Evolutionary conservation across 2,888 invertebrate genomes (phyloP), one percentile per base, ranked within the genome.

Genomic region (Habrosyne pyritoides): DNA sequence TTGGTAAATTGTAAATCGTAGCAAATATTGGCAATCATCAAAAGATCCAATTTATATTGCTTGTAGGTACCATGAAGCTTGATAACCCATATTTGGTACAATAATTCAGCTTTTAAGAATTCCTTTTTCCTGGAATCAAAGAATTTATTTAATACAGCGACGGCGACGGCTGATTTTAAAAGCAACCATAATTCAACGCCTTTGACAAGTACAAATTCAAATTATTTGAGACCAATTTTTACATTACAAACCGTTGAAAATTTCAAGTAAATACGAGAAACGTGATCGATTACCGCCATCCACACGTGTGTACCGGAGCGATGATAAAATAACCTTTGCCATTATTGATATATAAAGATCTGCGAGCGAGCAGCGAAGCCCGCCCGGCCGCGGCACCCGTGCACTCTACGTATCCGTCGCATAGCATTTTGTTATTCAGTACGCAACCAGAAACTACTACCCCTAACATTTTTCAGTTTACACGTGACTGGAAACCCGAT

Each of bases 381-480:
- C 18, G 36, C 14, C 18, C 42, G 42, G 21, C 50, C 48, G 14
- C 47, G 7, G 5, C 47, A 10, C 18, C 49, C 21, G 30, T 21
- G 47, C 52, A 49, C 55, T 57, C 51, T 53, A 57, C 51, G 26
- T 50, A 61, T 62, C 51, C 47, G 52, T 60, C 56, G 46, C 59
- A 61, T 53, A 54, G 57, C 59, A 60, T 73, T 79, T 87, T 80
- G 66, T 70, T 86, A 87, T 87, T 87, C 87, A 75, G 69, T 70
- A 71, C 81, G 77, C 77, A 79, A 73, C 63, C 67, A 71, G 71
- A 81, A 79, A 81, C 73, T 54, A 70, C 75, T 75, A 73, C 71
- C 75, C 70, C 75, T 73, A 78, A 83, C 83, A 87, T 86, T 86
- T 87, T 84, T 86, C 82, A 87, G 79, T 77, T 67, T 70, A 81